These are phyloP conservation scores for Monochamus saltuarius DNA, from an alignment of 1,140 invertebrate species.

Conservation along the genomic window DNA sequence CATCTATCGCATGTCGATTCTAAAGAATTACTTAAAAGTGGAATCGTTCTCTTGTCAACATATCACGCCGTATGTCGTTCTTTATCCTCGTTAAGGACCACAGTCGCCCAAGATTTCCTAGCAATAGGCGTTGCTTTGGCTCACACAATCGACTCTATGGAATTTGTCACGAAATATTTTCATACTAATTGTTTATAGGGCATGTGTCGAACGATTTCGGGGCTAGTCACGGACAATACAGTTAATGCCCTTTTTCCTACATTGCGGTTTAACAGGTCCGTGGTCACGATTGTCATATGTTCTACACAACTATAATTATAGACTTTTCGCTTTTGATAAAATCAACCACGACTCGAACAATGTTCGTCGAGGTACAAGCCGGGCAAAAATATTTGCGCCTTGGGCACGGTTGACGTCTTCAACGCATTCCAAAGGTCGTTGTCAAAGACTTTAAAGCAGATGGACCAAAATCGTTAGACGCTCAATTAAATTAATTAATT, in stretches of 20 bases:
- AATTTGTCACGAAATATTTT: conserved; percentile 39
- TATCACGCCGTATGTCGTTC: conserved; percentile 43
- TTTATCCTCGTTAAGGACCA: conserved; percentile 23
- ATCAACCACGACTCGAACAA: conserved; percentile 20
- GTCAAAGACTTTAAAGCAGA: no score
- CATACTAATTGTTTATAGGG: conserved; percentile 37
- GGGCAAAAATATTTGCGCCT: no score
- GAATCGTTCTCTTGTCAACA: conserved; percentile 41
- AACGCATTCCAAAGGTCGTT: no score
- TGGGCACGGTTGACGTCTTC: no score
- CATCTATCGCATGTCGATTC: conserved; percentile 24
- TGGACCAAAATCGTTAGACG: no score
- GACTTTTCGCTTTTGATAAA: conserved; percentile 20
- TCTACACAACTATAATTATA: conserved; percentile 23
- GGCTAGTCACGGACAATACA: conserved; percentile 20
- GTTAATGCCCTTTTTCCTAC: conserved; percentile 20
- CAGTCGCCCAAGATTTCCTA: conserved; percentile 20
- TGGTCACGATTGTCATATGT: conserved; percentile 25
- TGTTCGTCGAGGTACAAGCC: conserved; percentile 15
- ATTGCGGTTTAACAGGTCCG: conserved; percentile 19
- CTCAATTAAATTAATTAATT: no score
- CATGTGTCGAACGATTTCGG: conserved; percentile 33
- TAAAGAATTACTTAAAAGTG: conserved; percentile 20
- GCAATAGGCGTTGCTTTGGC: conserved; percentile 3
- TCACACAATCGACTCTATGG: conserved; percentile 13